Evolutionary conservation across 92 coral and sea anemone species (phyloP).

Genomic region (Pocillopora meandrina): DNA sequence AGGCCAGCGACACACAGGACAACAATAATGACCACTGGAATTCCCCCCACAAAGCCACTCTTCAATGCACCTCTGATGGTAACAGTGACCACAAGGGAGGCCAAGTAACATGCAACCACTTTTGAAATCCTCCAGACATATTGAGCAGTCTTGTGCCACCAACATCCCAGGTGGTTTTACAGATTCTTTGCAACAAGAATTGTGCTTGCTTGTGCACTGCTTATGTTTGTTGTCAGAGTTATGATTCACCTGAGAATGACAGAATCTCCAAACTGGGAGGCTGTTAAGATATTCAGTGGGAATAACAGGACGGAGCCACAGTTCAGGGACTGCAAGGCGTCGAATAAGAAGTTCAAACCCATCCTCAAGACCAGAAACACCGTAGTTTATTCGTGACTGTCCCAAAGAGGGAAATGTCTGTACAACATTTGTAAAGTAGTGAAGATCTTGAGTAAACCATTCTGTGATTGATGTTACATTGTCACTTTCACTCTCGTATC

Average conservation of each 20-base stretch:
- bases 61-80: slow-evolving; percentile 88
- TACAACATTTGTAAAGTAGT: slow-evolving; percentile 71
- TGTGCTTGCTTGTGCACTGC: slow-evolving; percentile 5
- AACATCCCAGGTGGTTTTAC: slow-evolving; percentile 75
- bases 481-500: slow-evolving; percentile 67
- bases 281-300: slow-evolving; percentile 92
- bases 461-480: slow-evolving; percentile 63
- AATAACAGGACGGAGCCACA: slow-evolving; percentile 93
- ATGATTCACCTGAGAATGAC: slow-evolving; percentile 42
- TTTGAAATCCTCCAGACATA: slow-evolving; percentile 88
- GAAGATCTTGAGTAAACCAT: slow-evolving; percentile 93
- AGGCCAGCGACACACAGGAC: slow-evolving; percentile 99
- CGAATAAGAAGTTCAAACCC: slow-evolving; percentile 89
- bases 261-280: slow-evolving; percentile 91
- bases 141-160: slow-evolving; percentile 76
- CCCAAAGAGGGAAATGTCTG: slow-evolving; percentile 78
- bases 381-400: slow-evolving; percentile 69
- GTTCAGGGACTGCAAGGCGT: slow-evolving; percentile 92
- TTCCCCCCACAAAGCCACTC: slow-evolving; percentile 88
- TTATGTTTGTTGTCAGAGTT: slow-evolving; percentile 6
- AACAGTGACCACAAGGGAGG: slow-evolving; percentile 92
- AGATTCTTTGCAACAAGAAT: slow-evolving; percentile 52
- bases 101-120: slow-evolving; percentile 75
- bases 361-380: slow-evolving; percentile 77
- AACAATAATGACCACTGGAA: slow-evolving; percentile 72